phyloP scores from a whole-genome alignment of 2,797 vertebrate species.

The Acanthurus tractus region DNA sequence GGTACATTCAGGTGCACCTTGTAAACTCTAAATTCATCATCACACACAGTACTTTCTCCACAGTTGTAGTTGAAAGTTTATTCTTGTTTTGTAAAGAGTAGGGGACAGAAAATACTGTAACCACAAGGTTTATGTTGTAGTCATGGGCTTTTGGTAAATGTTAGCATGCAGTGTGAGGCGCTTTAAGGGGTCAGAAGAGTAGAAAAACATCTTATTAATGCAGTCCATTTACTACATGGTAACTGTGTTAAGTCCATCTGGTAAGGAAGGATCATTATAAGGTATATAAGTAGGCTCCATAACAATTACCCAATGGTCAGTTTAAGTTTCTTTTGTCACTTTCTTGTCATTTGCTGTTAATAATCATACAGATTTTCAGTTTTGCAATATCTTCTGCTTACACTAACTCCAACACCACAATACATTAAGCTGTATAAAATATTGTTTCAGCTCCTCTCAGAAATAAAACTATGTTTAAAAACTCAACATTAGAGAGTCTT shows the following conservation, averaged over 20 bases:
- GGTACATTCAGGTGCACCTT: too few relatives aligned
- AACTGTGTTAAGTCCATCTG: too few relatives aligned
- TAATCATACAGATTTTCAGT: not conserved
- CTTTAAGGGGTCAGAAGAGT: too few relatives aligned
- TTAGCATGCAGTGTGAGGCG: too few relatives aligned
- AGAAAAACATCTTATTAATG: too few relatives aligned
- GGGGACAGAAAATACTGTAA: not conserved
- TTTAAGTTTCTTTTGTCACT: not conserved
- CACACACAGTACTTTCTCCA: not conserved
- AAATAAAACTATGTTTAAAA: not conserved
- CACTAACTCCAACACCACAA: not conserved
- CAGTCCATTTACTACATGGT: too few relatives aligned
- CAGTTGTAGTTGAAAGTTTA: not conserved
- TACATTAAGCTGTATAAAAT: not conserved
- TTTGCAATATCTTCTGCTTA: not conserved
- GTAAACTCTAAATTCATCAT: too few relatives aligned
- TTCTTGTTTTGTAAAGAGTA: not conserved
- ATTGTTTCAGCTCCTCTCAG: not conserved
- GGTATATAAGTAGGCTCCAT: too few relatives aligned
- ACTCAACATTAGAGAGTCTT: not conserved
- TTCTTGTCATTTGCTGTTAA: too few relatives aligned
- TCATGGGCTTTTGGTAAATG: not conserved
- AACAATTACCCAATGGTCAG: not conserved
- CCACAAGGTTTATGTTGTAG: not conserved
- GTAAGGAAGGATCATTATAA: too few relatives aligned